Evolutionary conservation across 64 coral and sea anemone genomes (phyloP), one percentile per base, ranked within the genome.

Genomic region (Montipora sp.): DNA sequence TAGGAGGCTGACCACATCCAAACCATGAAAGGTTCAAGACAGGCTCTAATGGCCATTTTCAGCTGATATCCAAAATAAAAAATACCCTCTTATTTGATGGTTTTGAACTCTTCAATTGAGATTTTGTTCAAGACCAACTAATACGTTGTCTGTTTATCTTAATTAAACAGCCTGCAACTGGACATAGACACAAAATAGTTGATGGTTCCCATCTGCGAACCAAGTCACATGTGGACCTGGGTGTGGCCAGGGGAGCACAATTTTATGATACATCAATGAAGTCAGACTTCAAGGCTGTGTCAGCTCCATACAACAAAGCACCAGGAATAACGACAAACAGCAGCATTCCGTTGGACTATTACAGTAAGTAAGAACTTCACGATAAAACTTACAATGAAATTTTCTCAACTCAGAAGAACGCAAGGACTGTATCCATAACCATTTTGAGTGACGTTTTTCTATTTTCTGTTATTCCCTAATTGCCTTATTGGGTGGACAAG

Each of bases 201-300:
- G 89, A 98, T 82, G 95, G 95, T 9, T 98, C 95, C 3, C 82
- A 94, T 19, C 92, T 94, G 11, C 77, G 95, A 44, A 98, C 95
- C n/a, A 87, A 94, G 51, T 98, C 95, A 15, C 92, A 98, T 89
- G 95, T 98, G 8, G 79, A 98, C 71, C 67, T 98, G 47, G 95
- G 95, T 24, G 87, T 69, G 14, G 92, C 92, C 2, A 77, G 77
- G 51, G 92, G 88, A 12, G 75, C 83, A 27, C 46, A 63, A 13
- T 95, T 90, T 81, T 98, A 98, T 3, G 94, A 98, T 27, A 98
- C 96, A 23, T 95, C 96, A 75, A 98, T 93, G 94, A 98, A 93
- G 73, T 93, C 94, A 10, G 88, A 95, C 79, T 98, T 87, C 70
- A 82, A 59, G 5, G 81, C 94, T n/a, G 77, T 92, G 50, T 74